Evolutionary conservation across 2,797 vertebrate species (phyloP), one percentile per base, ranked within the genome.

Genomic region (Sebastes alutus): DNA sequence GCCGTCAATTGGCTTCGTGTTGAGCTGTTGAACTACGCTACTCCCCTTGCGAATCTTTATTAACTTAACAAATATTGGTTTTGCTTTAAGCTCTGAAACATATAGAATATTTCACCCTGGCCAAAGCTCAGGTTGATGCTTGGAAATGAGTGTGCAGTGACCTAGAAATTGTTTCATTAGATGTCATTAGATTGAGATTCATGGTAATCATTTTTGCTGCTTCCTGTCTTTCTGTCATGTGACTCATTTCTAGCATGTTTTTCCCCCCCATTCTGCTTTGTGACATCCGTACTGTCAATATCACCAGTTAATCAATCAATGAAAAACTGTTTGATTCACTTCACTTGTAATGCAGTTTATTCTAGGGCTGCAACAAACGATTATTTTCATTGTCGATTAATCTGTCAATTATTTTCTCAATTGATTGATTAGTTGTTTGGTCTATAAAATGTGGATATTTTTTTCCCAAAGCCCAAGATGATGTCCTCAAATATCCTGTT

Each of bases 71-170:
- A 81, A 74, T 33, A 74, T 42, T 30, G 4, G 12, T 73, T 79
- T 82, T 32, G 35, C 70, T 69, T 61, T 35, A 72, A 66, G 67
- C 62, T 69, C 46, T 66, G 63, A 75, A 71, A 63, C 52, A 1
- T 46, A 35, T 46, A 14, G 67, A 79, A 33, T 6, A 56, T 59
- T 32, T 73, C 5, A 71, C 14, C 22, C 52, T 32, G 22, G 58
- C 65, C 72, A 82, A 68, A 80, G 49, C 61, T 86, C 63, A 65
- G 77, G 30, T 64, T 73, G 55, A 83, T 77, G 59, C 79, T 87
- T 87, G 79, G 86, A 93, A 96, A 96, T 96, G 94, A 96, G 94
- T 96, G 92, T 96, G 95, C 95, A 95, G 95, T 91, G 75, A 82
- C 82, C 78, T 83, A 83, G 82, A 64, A 82, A 77, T 87, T 16